Percentiles rank a stretch among this genome's conserved stretches.
phyloP scores from a whole-genome alignment of 2,113 vertebrate genomes.

The Calyptommatus sinebrachiatus region DNA sequence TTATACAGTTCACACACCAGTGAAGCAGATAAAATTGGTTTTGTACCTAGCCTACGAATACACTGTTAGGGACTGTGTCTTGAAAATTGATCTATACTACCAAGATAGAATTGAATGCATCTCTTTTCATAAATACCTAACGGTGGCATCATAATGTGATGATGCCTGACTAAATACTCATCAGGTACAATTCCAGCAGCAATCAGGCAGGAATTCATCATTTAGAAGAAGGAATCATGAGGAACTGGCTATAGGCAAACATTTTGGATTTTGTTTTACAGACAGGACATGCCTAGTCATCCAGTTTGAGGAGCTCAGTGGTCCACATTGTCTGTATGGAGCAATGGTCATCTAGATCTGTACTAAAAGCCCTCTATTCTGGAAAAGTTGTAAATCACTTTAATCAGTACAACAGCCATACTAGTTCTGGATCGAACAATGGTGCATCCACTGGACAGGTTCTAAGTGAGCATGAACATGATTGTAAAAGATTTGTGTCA shows the following conservation, averaged over 20 bases:
- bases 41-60: slow-evolving; percentile 84
- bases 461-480: no score
- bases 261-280: slow-evolving; percentile 17
- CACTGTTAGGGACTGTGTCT: slow-evolving; percentile 76
- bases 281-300: not conserved
- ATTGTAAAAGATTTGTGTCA: no score
- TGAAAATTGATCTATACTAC: slow-evolving; percentile 80
- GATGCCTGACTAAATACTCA: slow-evolving; percentile 55
- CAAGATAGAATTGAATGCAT: slow-evolving; percentile 74
- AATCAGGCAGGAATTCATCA: slow-evolving; percentile 25
- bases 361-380: no score
- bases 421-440: no score
- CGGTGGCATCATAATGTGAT: slow-evolving; percentile 57
- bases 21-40: slow-evolving; percentile 98
- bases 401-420: no score
- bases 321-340: no score
- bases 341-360: no score
- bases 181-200: slow-evolving; percentile 50
- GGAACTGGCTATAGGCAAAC: not conserved
- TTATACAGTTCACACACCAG: slow-evolving; percentile 92
- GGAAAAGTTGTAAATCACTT: no score
- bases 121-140: slow-evolving; percentile 76
- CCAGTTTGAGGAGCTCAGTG: no score
- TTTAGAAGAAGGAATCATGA: not conserved
- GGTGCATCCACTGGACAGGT: no score